phyloP scores from a whole-genome alignment of 2,113 vertebrate species.

The Misgurnus anguillicaudatus region DNA sequence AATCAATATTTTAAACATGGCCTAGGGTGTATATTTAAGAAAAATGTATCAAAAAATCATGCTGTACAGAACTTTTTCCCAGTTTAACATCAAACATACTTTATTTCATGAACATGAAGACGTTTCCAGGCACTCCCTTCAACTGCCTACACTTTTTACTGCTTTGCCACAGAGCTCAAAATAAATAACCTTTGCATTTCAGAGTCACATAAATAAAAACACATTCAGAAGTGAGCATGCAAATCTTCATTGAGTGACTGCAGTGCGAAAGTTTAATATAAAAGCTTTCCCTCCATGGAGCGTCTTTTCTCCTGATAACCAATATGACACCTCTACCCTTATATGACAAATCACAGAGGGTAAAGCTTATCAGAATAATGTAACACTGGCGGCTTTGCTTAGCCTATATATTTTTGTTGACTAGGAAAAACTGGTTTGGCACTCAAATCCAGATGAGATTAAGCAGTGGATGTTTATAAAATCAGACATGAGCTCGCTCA shows the following conservation, averaged over 20 bases:
- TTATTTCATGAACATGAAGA: not conserved
- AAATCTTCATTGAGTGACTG: not conserved
- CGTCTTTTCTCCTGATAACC: slow-evolving; percentile 1
- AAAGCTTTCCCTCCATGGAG: not conserved
- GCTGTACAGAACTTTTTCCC: slow-evolving; percentile 21
- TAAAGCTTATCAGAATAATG: slow-evolving; percentile 42
- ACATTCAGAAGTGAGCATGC: slow-evolving; percentile 6
- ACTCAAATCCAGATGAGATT: slow-evolving; percentile 48
- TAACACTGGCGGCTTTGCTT: slow-evolving; percentile 29
- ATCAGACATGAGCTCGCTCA: slow-evolving; percentile 61
- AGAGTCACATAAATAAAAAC: slow-evolving; percentile 4
- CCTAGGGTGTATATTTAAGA: slow-evolving; percentile 22
- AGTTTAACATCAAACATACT: slow-evolving; percentile 1
- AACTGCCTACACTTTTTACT: slow-evolving; percentile 13
- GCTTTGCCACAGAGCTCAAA: slow-evolving; percentile 10
- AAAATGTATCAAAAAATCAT: slow-evolving; percentile 3
- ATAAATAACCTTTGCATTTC: slow-evolving; percentile 33
- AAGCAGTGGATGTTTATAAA: slow-evolving; percentile 66
- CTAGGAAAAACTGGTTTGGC: slow-evolving; percentile 48
- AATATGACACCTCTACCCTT: slow-evolving; percentile 2
- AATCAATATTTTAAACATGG: slow-evolving; percentile 25
- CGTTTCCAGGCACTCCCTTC: not conserved
- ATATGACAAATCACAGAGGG: slow-evolving; percentile 51
- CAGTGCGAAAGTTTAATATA: slow-evolving; percentile 22
- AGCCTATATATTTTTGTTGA: slow-evolving; percentile 46